Evolutionary conservation across 2,888 invertebrate species (phyloP).

Genomic region (Meiosimyza decipiens): DNA sequence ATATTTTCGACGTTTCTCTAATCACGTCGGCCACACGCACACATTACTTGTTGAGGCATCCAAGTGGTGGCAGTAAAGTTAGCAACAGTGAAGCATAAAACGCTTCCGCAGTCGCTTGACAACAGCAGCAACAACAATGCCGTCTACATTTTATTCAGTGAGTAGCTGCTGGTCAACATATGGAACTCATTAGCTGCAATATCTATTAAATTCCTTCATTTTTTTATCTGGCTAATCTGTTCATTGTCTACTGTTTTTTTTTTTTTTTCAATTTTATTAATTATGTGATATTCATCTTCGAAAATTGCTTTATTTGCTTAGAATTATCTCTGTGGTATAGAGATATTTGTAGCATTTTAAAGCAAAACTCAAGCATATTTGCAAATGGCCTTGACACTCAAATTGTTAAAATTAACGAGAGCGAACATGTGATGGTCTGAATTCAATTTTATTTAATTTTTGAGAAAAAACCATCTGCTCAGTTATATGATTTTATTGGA

Average conservation of each 20-base stretch:
- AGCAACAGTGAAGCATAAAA: conserved; percentile 20
- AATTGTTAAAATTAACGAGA: background rate
- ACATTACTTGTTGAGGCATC: no score
- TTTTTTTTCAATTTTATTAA: background rate
- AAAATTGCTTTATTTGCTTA: background rate
- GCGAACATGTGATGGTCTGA: conserved; percentile 8
- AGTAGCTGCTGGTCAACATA: conserved; percentile 14
- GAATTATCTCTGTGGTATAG: background rate
- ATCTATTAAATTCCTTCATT: conserved; percentile 22
- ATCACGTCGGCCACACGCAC: conserved; percentile 24
- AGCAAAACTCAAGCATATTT: no score
- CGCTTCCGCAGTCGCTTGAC: background rate
- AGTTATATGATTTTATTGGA: background rate
- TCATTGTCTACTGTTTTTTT: background rate
- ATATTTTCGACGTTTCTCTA: conserved; percentile 8
- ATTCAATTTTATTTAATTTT: background rate
- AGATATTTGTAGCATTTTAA: no score
- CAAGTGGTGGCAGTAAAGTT: background rate
- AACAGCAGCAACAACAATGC: background rate
- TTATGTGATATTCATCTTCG: background rate
- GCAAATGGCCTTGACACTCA: conserved; percentile 38
- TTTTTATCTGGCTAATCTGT: conserved; percentile 11
- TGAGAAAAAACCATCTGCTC: background rate
- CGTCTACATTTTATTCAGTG: background rate
- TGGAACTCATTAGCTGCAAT: conserved; percentile 31